Evolutionary conservation across 2,888 invertebrate genomes (phyloP).

Genomic region (Archips crataeganus): DNA sequence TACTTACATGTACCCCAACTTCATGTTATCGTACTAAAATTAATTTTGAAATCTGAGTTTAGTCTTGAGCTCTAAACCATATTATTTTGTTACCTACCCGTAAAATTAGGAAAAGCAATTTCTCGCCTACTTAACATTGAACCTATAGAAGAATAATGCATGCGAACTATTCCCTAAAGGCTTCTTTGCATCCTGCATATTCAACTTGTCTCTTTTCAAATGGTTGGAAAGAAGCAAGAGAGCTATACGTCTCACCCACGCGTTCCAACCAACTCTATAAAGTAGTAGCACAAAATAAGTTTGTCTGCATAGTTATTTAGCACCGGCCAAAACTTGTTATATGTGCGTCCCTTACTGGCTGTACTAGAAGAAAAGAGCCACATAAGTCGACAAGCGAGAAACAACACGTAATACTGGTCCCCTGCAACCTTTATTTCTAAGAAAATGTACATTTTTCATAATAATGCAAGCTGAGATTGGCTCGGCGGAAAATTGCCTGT

Average conservation of each 20-base stretch:
- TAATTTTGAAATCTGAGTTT: not conserved
- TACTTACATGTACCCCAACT: not conserved
- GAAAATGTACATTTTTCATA: slow-evolving; percentile 45
- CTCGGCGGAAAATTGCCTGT: slow-evolving; percentile 45
- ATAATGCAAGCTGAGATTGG: slow-evolving; percentile 39
- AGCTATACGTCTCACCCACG: slow-evolving; percentile 2
- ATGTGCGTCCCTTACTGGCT: not conserved
- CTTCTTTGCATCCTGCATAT: slow-evolving; percentile 8
- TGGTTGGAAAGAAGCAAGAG: slow-evolving; percentile 17
- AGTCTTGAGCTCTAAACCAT: not conserved
- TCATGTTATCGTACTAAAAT: not conserved
- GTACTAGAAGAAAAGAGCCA: not conserved
- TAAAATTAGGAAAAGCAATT: slow-evolving; percentile 43
- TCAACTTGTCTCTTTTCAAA: slow-evolving; percentile 21
- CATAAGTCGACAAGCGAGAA: not conserved
- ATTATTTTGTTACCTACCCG: slow-evolving; percentile 24
- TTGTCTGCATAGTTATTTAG: not conserved
- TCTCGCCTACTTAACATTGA: slow-evolving; percentile 43
- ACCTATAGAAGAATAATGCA: slow-evolving; percentile 32
- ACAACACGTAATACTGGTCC: slow-evolving; percentile 31
- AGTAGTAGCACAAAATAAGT: not conserved
- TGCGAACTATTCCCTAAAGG: not conserved
- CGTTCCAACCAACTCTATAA: not conserved
- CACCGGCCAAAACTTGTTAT: not conserved
- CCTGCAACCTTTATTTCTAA: slow-evolving; percentile 44